Conservation (phyloP, 1,140 invertebrate species). For the Hyles euphorbiae region DNA sequence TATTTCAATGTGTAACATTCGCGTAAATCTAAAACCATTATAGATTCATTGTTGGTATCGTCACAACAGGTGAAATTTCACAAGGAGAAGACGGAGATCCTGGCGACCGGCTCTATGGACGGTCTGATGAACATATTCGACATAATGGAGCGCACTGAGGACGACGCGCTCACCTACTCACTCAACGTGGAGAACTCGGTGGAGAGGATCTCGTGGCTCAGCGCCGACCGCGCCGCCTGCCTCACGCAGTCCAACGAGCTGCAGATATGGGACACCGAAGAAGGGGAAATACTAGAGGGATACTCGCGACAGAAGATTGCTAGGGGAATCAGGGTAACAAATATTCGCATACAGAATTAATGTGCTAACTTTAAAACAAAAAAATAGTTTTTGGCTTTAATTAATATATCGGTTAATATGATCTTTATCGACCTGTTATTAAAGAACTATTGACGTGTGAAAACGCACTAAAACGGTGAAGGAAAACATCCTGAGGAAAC, state of each 20-base stretch:
- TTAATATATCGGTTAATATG: too few species aligned
- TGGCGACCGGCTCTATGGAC: constrained; percentile 88
- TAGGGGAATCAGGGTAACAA: constrained; percentile 54
- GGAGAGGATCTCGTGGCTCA: constrained; percentile 78
- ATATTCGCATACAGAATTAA: background rate
- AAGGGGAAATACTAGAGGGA: constrained; percentile 75
- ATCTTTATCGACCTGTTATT: too few species aligned
- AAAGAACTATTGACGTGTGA: too few species aligned
- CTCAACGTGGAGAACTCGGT: constrained; percentile 91
- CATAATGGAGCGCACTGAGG: constrained; percentile 83
- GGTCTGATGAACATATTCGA: constrained; percentile 92
- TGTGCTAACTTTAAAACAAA: too few species aligned
- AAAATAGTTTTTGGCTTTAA: too few species aligned
- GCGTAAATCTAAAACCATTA: too few species aligned
- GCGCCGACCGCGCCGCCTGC: constrained; percentile 77
- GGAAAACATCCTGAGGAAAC: too few species aligned
- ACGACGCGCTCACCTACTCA: constrained; percentile 86
- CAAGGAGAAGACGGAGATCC: constrained; percentile 79
- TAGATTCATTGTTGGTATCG: too few species aligned
- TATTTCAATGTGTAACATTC: too few species aligned
- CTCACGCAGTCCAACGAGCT: constrained; percentile 83
- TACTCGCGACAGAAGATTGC: constrained; percentile 77
- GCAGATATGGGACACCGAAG: constrained; percentile 82
- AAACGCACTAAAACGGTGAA: too few species aligned
- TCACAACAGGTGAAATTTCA: constrained; percentile 83